Evolutionary conservation across 2,888 invertebrate species (phyloP), one percentile per base, ranked within the genome.

Genomic region (Synanthedon tipuliformis): DNA sequence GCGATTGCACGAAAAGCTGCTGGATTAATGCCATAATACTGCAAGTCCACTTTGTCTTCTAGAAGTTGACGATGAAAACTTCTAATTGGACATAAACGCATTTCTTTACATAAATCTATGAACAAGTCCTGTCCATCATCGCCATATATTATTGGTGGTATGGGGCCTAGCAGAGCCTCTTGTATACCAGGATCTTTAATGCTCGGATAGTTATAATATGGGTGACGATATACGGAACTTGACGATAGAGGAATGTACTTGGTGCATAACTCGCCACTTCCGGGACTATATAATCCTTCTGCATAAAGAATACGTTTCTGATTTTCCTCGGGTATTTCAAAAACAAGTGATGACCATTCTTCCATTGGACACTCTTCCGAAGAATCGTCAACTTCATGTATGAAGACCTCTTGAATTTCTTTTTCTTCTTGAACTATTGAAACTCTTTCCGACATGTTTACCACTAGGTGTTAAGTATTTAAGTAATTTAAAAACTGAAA

Each of bases 111-210:
- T 4, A 71, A 48, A 8, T 58, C 62, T 50, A 73, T 52, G 54
- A 77, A 75, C 4, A 71, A 56, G n/a, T 76, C 69, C 59, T 71
- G 74, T 0, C 77, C 76, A 52, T 75, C 73, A 48, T 64, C 64
- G 3, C 65, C 54, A 52, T 67, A 73, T 55, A 56, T 64, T 27
- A 61, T 59, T 53, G 55, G 57, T 10, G 65, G 63, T 53, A 63
- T 61, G n/a, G 70, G 66, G n/a, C 61, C 51, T 3, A 64, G 51
- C 12, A 76, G 58, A 18, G 74, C 73, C 13, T 65, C 62, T 51
- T 61, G 40, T 23, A 75, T 67, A 12, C 75, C 76, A 8, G 74
- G 73, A 51, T 78, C 72, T 4, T 15, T 45, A 18, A 76, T 56
- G 3, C 62, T 59, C 11, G 75, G 76, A 52, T 73, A 75, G 15